Evolutionary conservation across 2,797 vertebrate genomes (phyloP), one percentile per base, ranked within the genome.

Genomic region (Betta splendens): DNA sequence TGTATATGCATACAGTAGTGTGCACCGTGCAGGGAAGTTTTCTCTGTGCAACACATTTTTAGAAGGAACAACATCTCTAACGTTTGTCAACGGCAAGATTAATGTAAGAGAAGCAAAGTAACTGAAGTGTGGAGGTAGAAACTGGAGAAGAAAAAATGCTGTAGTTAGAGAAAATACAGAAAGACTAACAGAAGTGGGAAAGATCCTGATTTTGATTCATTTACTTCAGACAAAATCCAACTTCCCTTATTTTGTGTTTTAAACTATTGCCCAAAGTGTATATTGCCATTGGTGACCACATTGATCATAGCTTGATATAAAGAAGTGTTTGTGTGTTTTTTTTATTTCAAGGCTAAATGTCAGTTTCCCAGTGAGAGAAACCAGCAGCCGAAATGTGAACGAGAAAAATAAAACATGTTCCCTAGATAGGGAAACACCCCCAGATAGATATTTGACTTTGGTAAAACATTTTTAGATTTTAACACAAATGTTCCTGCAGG

Each of bases 1-100:
- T 85, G 84, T 86, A 74, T 76, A 84, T 81, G 78, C 81, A 77
- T 88, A 89, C 92, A 92, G 91, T 90, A 92, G 91, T 88, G 91
- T 86, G 88, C 87, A 91, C 83, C 44, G 83, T 88, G 85, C 84
- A 78, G n/a, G n/a, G n/a, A n/a, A n/a, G n/a, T n/a, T n/a, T n/a
- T n/a, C n/a, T n/a, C n/a, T n/a, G n/a, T n/a, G n/a, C n/a, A n/a
- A n/a, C n/a, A n/a, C n/a, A n/a, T n/a, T n/a, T n/a, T n/a, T n/a
- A n/a, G n/a, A n/a, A n/a, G n/a, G n/a, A n/a, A n/a, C n/a, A n/a
- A n/a, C n/a, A n/a, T n/a, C 13, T 52, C 48, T 39, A 37, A 18
- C 32, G 47, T 69, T 62, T 46, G 61, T 66, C 42, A 39, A 56
- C 53, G 62, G 64, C 50, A 58, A 75, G 36, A 62, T 64, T 46